These are phyloP conservation scores for Epinephelus malabaricus DNA, from an alignment of 2,797 vertebrate genomes.

Conservation along the genomic window DNA sequence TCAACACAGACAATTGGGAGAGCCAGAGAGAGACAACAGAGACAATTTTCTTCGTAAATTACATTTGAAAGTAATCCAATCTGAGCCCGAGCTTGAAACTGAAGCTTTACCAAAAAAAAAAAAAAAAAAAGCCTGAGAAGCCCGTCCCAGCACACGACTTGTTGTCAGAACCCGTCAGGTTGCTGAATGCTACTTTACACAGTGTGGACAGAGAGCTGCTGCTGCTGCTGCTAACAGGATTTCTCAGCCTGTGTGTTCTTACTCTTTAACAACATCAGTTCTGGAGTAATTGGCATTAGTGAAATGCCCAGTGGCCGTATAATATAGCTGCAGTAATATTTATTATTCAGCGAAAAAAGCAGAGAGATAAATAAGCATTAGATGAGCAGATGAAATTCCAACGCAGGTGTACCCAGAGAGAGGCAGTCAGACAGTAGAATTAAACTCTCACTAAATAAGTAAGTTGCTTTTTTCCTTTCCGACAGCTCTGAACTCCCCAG, in stretches of 20 bases:
- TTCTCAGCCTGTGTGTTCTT: conserved; percentile 7
- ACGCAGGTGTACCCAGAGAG: conserved; percentile 48
- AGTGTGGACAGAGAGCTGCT: not conserved
- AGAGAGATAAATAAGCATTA: conserved; percentile 5
- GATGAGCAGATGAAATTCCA: conserved; percentile 49
- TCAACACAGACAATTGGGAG: not conserved
- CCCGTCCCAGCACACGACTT: not conserved
- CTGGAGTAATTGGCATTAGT: conserved; percentile 36
- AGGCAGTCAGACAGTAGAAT: conserved; percentile 34
- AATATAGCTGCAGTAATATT: not conserved
- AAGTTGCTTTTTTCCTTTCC: conserved; percentile 33
- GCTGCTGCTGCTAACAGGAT: not conserved
- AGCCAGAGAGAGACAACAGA: not conserved
- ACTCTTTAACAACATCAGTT: conserved; percentile 3
- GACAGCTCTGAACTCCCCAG: conserved; percentile 43
- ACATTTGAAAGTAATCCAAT: not conserved
- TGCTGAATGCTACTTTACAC: not conserved
- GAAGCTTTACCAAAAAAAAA: not conserved
- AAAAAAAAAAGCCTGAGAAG: not conserved
- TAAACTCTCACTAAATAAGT: conserved; percentile 66
- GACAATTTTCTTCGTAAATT: not conserved
- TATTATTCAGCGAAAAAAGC: not conserved
- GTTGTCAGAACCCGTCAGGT: not conserved
- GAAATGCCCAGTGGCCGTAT: conserved; percentile 22
- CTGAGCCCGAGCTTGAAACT: not conserved